phyloP scores from a whole-genome alignment of 2,113 vertebrate genomes.

The Pampusana beccarii region DNA sequence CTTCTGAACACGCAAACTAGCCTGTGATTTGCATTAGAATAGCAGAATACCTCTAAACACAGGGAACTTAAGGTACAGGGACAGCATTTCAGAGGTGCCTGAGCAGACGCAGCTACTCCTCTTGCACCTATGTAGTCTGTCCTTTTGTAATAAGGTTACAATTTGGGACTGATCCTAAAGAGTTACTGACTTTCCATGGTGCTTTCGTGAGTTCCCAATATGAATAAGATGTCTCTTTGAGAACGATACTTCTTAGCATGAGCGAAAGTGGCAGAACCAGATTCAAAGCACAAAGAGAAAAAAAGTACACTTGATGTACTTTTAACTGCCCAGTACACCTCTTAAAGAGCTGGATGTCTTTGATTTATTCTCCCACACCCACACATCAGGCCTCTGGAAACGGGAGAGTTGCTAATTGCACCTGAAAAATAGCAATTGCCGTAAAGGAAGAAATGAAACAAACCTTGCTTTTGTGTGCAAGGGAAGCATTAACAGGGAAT shows the following conservation, averaged over 20 bases:
- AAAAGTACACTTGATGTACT: neutral
- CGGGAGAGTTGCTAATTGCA: neutral
- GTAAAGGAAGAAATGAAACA: neutral
- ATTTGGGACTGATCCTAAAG: neutral
- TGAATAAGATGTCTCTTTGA: neutral
- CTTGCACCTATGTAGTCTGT: neutral
- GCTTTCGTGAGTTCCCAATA: neutral
- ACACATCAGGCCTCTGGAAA: neutral
- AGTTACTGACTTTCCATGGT: neutral
- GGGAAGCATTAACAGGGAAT: neutral
- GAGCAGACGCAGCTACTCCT: neutral
- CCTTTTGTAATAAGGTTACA: neutral
- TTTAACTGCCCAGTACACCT: constrained; percentile 1
- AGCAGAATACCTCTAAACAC: neutral
- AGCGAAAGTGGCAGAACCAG: neutral
- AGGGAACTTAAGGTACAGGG: neutral
- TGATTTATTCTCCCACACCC: constrained; percentile 49
- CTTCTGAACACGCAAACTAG: neutral
- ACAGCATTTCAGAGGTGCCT: neutral
- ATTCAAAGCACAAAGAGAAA: neutral
- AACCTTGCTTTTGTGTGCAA: neutral
- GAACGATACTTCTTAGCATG: neutral
- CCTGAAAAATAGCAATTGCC: neutral
- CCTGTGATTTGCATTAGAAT: neutral
- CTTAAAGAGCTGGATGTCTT: neutral